phyloP scores from a whole-genome alignment of 2,113 vertebrate genomes.

The Typhlomys cinereus region DNA sequence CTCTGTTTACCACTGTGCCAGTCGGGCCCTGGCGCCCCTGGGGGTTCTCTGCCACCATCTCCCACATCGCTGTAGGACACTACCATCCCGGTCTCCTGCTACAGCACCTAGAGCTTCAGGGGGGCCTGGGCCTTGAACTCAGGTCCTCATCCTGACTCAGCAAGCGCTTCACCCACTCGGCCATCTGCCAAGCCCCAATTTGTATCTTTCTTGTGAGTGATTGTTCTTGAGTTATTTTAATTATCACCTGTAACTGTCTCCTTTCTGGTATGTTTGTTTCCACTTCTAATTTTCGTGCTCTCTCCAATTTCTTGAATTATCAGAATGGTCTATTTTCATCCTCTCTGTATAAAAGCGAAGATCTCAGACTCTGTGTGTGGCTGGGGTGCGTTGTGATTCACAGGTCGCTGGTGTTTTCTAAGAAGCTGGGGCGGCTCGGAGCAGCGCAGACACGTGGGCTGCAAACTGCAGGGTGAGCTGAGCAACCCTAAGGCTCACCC shows the following conservation, averaged over 20 bases:
- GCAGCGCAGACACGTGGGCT: too few relatives aligned
- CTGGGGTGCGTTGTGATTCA: background rate
- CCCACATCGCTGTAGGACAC: too few relatives aligned
- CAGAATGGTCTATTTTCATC: slow-evolving; percentile 34
- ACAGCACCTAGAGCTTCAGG: too few relatives aligned
- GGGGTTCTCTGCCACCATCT: too few relatives aligned
- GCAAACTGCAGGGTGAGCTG: too few relatives aligned
- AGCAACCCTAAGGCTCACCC: slow-evolving; percentile 44
- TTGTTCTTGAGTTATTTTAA: slow-evolving; percentile 17
- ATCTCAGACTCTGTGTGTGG: background rate
- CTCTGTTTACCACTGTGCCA: too few relatives aligned
- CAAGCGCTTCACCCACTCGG: too few relatives aligned
- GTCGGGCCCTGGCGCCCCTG: too few relatives aligned
- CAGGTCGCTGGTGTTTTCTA: background rate
- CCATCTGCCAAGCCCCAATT: too few relatives aligned
- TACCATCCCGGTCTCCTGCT: too few relatives aligned
- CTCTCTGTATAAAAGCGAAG: slow-evolving; percentile 21
- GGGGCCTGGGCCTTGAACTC: too few relatives aligned
- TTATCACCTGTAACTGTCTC: background rate
- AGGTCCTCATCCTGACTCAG: too few relatives aligned
- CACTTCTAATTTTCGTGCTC: background rate
- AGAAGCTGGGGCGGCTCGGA: background rate
- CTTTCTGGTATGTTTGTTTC: background rate
- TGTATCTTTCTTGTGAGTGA: slow-evolving; percentile 17
- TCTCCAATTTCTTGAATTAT: slow-evolving; percentile 29